Conservation (phyloP, 2,113 vertebrate species). For the Solea senegalensis region DNA sequence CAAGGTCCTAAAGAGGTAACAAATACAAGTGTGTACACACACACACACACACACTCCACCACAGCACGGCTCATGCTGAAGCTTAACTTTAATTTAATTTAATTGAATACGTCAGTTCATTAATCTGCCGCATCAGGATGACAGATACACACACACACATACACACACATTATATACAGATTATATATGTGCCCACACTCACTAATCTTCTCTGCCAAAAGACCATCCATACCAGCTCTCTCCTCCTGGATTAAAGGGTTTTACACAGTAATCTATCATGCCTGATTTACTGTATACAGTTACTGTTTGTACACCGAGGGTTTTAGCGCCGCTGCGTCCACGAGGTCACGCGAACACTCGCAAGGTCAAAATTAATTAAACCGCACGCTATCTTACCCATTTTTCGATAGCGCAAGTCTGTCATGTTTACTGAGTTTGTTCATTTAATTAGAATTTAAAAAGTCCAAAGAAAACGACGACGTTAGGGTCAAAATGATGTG, state of each 20-base stretch:
- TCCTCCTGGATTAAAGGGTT: slow-evolving; percentile 58
- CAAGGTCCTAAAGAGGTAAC: no score
- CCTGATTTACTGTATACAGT: slow-evolving; percentile 40
- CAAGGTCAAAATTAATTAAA: not conserved
- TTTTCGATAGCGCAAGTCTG: not conserved
- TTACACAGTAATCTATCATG: slow-evolving; percentile 52
- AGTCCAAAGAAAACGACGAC: not conserved
- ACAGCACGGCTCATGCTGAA: slow-evolving; percentile 12
- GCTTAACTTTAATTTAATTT: slow-evolving; percentile 41
- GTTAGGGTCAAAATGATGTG: no score
- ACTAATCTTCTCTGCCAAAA: slow-evolving; percentile 54
- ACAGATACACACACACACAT: slow-evolving; percentile 15
- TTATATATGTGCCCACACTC: slow-evolving; percentile 2
- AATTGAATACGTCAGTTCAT: slow-evolving; percentile 51
- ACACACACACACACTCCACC: slow-evolving; percentile 18
- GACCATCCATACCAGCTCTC: slow-evolving; percentile 50
- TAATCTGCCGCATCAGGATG: slow-evolving; percentile 51
- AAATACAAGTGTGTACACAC: not conserved
- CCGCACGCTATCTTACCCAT: not conserved
- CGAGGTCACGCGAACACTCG: not conserved
- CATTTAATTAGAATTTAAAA: not conserved
- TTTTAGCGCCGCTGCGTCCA: slow-evolving; percentile 20
- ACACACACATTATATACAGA: slow-evolving; percentile 16
- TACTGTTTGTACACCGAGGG: slow-evolving; percentile 34
- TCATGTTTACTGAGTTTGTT: not conserved